These are phyloP conservation scores for Cassiopea andromeda DNA, from an alignment of 30 jellyfish, hydroid and myxozoan species.

Conservation along the genomic window DNA sequence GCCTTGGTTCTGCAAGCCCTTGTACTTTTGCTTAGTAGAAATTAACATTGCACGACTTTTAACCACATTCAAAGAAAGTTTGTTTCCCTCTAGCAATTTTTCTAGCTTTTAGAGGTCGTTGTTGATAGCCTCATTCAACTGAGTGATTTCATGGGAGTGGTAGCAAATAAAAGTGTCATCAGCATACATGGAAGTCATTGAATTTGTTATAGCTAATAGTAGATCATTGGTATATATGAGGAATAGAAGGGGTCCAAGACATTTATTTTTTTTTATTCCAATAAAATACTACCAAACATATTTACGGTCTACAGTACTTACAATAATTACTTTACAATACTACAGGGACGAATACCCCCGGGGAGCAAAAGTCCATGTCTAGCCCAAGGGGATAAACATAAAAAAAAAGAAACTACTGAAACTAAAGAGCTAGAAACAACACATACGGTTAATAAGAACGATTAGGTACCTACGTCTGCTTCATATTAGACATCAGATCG, in stretches of 20 bases:
- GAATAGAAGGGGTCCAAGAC: slow-evolving; percentile 48
- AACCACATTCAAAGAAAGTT: slow-evolving; percentile 22
- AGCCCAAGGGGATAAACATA: too few species aligned
- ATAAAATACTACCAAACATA: too few species aligned
- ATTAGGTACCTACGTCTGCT: too few species aligned
- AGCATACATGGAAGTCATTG: slow-evolving; percentile 47
- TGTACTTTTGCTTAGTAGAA: slow-evolving; percentile 33
- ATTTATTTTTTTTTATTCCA: too few species aligned
- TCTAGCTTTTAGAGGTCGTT: slow-evolving; percentile 15
- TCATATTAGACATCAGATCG: too few species aligned
- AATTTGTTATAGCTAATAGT: slow-evolving; percentile 26
- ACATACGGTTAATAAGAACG: too few species aligned
- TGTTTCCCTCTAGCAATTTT: slow-evolving; percentile 31
- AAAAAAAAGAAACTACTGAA: too few species aligned
- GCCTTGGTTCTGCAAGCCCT: neutral
- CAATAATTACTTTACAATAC: too few species aligned
- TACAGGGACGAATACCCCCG: too few species aligned
- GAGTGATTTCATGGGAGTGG: slow-evolving; percentile 13
- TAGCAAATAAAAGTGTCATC: slow-evolving; percentile 31
- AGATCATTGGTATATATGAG: slow-evolving; percentile 40
- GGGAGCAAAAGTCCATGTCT: too few species aligned
- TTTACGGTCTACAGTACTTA: too few species aligned
- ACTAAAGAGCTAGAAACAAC: too few species aligned
- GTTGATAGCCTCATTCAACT: slow-evolving; percentile 53
- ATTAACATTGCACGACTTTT: slow-evolving; percentile 42